Evolutionary conservation across 2,888 invertebrate genomes (phyloP).

Genomic region (Drosophila acutilabella): DNA sequence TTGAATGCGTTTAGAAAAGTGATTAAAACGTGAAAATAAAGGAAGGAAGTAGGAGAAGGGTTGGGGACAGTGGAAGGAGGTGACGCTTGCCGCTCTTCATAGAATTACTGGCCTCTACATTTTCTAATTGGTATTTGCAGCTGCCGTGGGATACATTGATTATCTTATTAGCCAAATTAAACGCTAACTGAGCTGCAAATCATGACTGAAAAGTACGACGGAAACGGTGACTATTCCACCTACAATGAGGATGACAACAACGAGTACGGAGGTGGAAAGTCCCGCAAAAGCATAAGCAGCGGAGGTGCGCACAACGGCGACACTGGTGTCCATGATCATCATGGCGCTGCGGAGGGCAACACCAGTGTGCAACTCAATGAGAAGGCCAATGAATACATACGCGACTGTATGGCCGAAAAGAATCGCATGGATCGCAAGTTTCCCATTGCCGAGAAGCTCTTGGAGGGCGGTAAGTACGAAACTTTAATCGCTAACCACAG

Average conservation of each 20-base stretch:
- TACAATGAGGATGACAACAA: conserved; percentile 83
- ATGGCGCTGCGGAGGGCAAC: conserved; percentile 82
- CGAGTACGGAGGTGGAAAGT: conserved; percentile 77
- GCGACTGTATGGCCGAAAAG: conserved; percentile 90
- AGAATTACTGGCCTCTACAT: conserved; percentile 2
- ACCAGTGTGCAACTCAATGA: conserved; percentile 86
- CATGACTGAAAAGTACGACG: conserved; percentile 85
- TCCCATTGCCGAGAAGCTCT: conserved; percentile 89
- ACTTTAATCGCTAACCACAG: too few species aligned
- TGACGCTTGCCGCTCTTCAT: conserved; percentile 9
- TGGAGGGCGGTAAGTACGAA: conserved; percentile 89
- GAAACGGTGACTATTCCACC: conserved; percentile 84
- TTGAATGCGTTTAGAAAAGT: conserved; percentile 44
- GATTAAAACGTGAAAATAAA: conserved; percentile 28
- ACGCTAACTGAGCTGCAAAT: conserved; percentile 53
- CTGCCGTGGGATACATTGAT: conserved; percentile 22
- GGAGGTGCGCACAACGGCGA: conserved; percentile 83
- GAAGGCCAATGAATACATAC: conserved; percentile 92
- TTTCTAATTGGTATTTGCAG: conserved; percentile 42
- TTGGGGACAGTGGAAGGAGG: conserved; percentile 5
- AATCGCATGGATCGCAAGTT: conserved; percentile 89
- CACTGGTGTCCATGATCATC: conserved; percentile 75
- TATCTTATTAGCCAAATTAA: conserved; percentile 34
- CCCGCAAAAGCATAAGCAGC: conserved; percentile 71
- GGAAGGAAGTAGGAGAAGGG: background rate